These are phyloP conservation scores for Cynodonichthys magdalenae DNA, from an alignment of 2,797 vertebrate species.

Conservation along the genomic window DNA sequence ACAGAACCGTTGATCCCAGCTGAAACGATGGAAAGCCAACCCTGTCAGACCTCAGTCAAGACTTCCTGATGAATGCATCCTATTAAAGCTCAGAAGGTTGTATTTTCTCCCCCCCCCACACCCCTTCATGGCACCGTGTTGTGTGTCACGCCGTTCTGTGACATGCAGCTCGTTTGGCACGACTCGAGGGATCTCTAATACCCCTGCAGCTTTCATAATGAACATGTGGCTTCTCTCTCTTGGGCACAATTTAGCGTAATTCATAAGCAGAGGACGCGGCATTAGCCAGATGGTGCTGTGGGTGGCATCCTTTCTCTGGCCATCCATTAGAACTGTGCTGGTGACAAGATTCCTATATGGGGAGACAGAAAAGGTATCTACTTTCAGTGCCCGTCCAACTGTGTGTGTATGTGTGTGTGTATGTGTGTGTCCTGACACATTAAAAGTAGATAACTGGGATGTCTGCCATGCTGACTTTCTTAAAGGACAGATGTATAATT, in stretches of 20 bases:
- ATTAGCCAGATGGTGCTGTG: conserved; percentile 83
- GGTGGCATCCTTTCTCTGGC: conserved; percentile 79
- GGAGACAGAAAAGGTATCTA: conserved; percentile 60
- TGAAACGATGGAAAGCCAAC: conserved; percentile 49
- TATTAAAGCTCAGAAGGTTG: conserved; percentile 64
- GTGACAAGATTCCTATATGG: conserved; percentile 73
- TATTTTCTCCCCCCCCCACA: neutral
- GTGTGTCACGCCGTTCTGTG: conserved; percentile 74
- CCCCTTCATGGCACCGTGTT: conserved; percentile 54
- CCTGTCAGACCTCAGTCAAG: conserved; percentile 59
- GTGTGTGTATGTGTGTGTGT: conserved; percentile 27
- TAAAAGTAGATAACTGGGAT: conserved; percentile 37
- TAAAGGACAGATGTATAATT: conserved; percentile 36
- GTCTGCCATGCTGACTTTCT: conserved; percentile 15
- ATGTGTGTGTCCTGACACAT: conserved; percentile 20
- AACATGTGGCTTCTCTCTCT: conserved; percentile 82
- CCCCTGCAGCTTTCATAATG: conserved; percentile 83
- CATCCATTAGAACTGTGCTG: conserved; percentile 71
- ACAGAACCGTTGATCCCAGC: conserved; percentile 34
- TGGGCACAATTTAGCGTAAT: conserved; percentile 82
- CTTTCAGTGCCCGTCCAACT: conserved; percentile 45
- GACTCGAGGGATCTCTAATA: conserved; percentile 80
- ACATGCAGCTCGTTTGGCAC: conserved; percentile 75
- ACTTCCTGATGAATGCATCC: conserved; percentile 69
- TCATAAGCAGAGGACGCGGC: conserved; percentile 81